Base-by-base conservation (phyloP, 1,140 invertebrate species). In the Trachymyrmex septentrionalis region DNA sequence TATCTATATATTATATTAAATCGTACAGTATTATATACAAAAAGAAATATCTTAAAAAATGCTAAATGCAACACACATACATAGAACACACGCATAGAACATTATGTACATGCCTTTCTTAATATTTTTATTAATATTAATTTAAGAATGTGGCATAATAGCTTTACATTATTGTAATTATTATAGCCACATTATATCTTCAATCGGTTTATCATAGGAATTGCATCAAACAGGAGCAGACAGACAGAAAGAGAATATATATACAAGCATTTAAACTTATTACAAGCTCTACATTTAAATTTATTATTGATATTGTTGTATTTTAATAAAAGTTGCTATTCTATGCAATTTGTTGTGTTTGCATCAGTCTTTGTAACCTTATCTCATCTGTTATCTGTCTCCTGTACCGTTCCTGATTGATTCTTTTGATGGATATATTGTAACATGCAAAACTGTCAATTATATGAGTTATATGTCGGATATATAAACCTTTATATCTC, bases 321-420 rank as follows among this genome's bases (percentile, higher is more conserved):
- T 93, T 91, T 93, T 93, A 95, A 95, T 94, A 95, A 95, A 95
- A 90, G 87, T 93, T 93, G 91, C 91, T 93, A 89, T 94, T 94
- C 93, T 76, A 92, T 93, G 91, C 87, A 92, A 94, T 92, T 91
- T 90, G 91, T 93, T 94, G 93, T 95, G 93, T 95, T 92, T 88
- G 87, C 92, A 92, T 95, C 69, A 94, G 93, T 95, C 21, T 92
- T 94, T 94, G 90, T 93, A 91, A 93, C 92, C 94, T 94, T 91
- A 77, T 89, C 66, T 85, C 80, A 86, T 91, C 81, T 73, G 86
- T 85, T 91, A 81, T 90, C 81, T 90, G 90, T 93, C 89, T 93
- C 92, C 92, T 88, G 92, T 93, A 93, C 91, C 90, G 92, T 94
- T 93, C 92, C 94, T 93, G 92, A 91, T 85, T 12, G 78, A 73